Evolutionary conservation across 2,888 invertebrate genomes (phyloP), one percentile per base, ranked within the genome.

Genomic region (Luffia ferchaultella): DNA sequence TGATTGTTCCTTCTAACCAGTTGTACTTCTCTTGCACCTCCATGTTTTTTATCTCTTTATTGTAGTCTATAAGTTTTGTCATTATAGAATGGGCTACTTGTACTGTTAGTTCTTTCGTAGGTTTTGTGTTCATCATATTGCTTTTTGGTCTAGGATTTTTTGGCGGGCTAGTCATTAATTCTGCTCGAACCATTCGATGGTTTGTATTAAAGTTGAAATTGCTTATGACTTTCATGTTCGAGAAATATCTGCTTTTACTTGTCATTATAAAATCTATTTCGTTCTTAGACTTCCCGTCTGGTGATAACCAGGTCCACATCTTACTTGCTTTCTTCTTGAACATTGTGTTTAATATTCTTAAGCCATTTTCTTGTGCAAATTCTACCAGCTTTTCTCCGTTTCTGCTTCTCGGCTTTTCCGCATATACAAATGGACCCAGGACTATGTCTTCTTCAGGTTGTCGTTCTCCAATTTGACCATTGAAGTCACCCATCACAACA

Each of bases 261-360:
- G 44, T 49, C 15, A 45, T n/a, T 15, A 50, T 50, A 19, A 41
- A 50, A 17, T 50, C 50, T 45, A 50, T 50, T 50, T 50, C 50
- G 18, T 50, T 50, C 5, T 12, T 17, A n/a, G 5, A 17, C 18
- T 49, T 44, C 12, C 49, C 49, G 17, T 49, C 45, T 3, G 50
- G 50, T 9, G 45, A 50, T 18, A n/a, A 16, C 50, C 45, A 50
- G 1, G 50, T 50, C 50, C 50, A 50, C 30, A 45, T 50, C 9
- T 17, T 18, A 2, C 12, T 47, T 1, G 18, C 18, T 42, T 49
- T 49, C 40, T 42, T 49, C 18, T 46, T 52, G 30, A 42, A 50
- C 16, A 45, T 15, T 16, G 44, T 45, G 45, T 52, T 50, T 19
- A 49, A 16, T 17, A 52, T 46, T 41, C 12, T 20, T 5, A 50